Evolutionary conservation across 2,888 invertebrate species (phyloP).

Genomic region (Nasonia oneida): DNA sequence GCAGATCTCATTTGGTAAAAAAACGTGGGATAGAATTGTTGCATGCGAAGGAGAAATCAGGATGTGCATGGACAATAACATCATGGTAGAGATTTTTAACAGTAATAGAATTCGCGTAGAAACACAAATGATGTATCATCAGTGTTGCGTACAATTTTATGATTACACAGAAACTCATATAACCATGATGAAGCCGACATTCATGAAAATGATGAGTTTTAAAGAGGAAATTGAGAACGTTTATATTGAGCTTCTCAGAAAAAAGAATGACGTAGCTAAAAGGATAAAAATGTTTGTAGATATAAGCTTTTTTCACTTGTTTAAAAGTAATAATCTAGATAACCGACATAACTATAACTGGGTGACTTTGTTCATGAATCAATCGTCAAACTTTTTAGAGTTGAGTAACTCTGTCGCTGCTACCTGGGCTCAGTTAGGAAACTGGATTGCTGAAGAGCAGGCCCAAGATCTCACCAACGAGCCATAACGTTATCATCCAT

Average conservation of each 20-base stretch:
- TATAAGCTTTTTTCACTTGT: conserved; percentile 31
- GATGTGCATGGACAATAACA: background rate
- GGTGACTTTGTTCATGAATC: background rate
- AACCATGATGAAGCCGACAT: conserved; percentile 2
- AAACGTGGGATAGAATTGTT: conserved; percentile 24
- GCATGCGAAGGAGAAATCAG: background rate
- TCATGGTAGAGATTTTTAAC: background rate
- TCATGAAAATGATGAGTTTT: conserved; percentile 11
- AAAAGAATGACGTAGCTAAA: conserved; percentile 27
- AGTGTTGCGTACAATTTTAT: background rate
- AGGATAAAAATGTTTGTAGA: conserved; percentile 47
- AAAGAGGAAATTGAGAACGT: conserved; percentile 23
- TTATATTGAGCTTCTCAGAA: background rate
- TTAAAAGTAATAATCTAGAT: conserved; percentile 47
- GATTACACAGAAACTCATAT: background rate
- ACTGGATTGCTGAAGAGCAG: conserved; percentile 6
- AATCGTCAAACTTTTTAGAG: conserved; percentile 12
- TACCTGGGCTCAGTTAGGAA: conserved; percentile 39
- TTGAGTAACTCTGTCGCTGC: conserved; percentile 18
- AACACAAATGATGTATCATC: background rate
- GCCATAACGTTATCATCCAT: background rate
- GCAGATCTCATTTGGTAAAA: conserved; percentile 21
- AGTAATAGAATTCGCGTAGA: background rate
- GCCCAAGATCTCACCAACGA: background rate
- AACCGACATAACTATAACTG: conserved; percentile 29